Base-by-base conservation (phyloP, 2,888 invertebrate species). In the Hypsopygia costalis region DNA sequence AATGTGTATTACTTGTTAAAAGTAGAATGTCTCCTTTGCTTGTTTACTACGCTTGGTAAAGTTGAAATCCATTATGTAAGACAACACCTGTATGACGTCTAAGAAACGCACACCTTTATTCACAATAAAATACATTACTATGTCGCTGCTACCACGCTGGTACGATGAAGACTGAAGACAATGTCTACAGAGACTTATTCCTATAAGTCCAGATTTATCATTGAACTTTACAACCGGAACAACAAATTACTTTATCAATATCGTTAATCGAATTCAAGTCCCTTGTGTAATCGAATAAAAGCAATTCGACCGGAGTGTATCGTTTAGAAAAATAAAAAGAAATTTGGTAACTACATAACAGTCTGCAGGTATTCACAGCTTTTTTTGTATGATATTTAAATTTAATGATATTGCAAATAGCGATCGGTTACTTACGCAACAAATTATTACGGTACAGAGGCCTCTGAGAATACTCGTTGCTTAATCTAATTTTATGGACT, bases 401-500 rank as follows among this genome's bases (percentile, higher is more conserved):
- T 32, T 46, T 38, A 41, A 52, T 51, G 47, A 35, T 47, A 54
- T 47, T 42, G 42, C 16, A 32, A 32, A 20, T 54, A 51, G 51
- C 49, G 51, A 46, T 51, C 51, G 59, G 54, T 50, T 49, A 48
- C 50, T 78, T 75, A 67, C 69, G 59, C 70, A 79, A 77, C 54
- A 27, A 55, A 55, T 59, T 48, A 55, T 60, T 63, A 68, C 69
- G 63, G 64, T 68, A 62, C 62, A 69, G 16, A 69, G 65, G 61
- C 62, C 70, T 71, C 62, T 74, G 75, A 70, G 74, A 73, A 67
- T 57, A 63, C 62, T 47, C 35, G 61, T 82, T 81, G 58, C 69
- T 52, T 61, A 77, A 82, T 72, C 55, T 62, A 61, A 62, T 66
- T 58, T 63, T 56, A 62, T 68, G 62, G 58, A 58, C 65, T 65